Conservation (phyloP, 2,797 vertebrate genomes). For the Psittacula derbiana region DNA sequence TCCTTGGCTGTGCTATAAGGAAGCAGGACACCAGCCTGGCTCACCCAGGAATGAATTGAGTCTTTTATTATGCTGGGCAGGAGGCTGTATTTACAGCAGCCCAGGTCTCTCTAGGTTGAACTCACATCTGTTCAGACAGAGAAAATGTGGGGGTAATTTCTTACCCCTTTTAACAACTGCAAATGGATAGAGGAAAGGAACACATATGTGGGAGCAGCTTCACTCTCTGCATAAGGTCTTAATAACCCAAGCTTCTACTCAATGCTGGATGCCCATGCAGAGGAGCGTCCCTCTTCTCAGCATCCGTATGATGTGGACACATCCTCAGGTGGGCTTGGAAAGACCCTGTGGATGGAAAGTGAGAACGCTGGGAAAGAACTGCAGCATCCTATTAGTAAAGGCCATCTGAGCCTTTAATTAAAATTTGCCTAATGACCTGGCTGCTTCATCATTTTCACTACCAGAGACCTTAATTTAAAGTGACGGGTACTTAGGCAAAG, state of each 20-base stretch:
- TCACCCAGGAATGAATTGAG: not conserved
- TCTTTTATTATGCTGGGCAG: not conserved
- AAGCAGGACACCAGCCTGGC: not conserved
- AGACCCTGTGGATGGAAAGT: not conserved
- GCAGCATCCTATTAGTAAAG: constrained; percentile 76
- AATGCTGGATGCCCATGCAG: accelerated
- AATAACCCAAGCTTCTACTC: not conserved
- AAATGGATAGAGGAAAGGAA: not conserved
- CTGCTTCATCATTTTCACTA: constrained; percentile 74
- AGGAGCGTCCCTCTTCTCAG: not conserved
- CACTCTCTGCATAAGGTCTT: not conserved
- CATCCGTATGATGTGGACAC: not conserved
- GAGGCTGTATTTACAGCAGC: not conserved
- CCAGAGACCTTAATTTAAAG: constrained; percentile 74
- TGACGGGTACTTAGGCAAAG: constrained; percentile 74
- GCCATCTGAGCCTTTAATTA: constrained; percentile 80
- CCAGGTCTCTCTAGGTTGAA: not conserved
- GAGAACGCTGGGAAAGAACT: constrained; percentile 60
- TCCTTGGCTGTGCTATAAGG: not conserved
- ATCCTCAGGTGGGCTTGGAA: not conserved
- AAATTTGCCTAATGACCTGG: constrained; percentile 81
- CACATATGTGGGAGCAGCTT: accelerated
- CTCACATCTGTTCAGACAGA: not conserved
- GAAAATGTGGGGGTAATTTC: not conserved
- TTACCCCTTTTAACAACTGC: not conserved